These are phyloP conservation scores for Turritopsis dohrnii DNA, from an alignment of 30 jellyfish, hydroid and myxozoan genomes.

Conservation along the genomic window DNA sequence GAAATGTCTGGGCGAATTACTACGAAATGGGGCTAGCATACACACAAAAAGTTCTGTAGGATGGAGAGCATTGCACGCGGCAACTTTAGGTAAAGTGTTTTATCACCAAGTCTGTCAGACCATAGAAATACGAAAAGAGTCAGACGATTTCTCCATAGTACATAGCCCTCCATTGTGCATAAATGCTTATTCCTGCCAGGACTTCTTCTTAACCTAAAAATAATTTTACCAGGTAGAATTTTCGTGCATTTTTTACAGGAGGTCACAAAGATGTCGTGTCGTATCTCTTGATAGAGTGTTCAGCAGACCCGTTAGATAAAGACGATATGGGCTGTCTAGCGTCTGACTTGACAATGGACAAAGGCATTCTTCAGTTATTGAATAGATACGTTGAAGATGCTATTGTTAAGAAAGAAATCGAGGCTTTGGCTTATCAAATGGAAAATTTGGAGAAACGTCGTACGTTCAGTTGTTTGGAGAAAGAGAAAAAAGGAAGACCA, in stretches of 20 bases:
- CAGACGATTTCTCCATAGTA: no score
- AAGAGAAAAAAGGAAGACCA: not conserved
- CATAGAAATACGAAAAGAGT: not conserved
- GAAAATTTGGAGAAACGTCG: not conserved
- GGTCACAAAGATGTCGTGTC: slow-evolving; percentile 50
- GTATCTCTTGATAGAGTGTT: slow-evolving; percentile 45
- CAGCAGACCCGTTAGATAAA: slow-evolving; percentile 48
- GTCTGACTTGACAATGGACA: slow-evolving; percentile 49
- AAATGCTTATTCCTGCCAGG: not conserved
- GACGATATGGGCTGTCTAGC: slow-evolving; percentile 85
- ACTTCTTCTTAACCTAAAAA: not conserved
- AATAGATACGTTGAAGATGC: not conserved
- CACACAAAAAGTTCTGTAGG: slow-evolving; percentile 67
- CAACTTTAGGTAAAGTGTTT: slow-evolving; percentile 30
- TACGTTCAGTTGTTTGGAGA: not conserved
- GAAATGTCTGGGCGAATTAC: slow-evolving; percentile 32
- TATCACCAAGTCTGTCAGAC: not conserved
- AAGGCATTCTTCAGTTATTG: slow-evolving; percentile 9
- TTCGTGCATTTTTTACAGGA: not conserved
- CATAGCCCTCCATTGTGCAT: no score
- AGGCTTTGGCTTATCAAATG: not conserved
- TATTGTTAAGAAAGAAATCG: not conserved
- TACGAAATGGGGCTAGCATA: slow-evolving; percentile 59
- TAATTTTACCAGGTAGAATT: not conserved
- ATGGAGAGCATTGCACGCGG: slow-evolving; percentile 82